phyloP scores from a whole-genome alignment of 2,797 vertebrate genomes.

The Eulemur albifrons region DNA sequence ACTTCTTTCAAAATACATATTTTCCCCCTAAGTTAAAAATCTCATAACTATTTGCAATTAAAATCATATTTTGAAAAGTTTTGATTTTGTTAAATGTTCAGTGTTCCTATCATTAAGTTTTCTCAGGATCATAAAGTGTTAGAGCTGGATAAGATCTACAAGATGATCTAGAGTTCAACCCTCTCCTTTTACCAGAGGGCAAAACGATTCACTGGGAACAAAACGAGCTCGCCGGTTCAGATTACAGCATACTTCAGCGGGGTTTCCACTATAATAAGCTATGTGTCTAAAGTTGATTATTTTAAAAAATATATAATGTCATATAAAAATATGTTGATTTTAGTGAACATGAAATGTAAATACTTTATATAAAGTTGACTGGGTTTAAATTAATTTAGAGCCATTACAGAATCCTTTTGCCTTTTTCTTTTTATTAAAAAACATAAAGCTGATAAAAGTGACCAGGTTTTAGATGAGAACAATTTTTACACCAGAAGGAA shows the following conservation, averaged over 20 bases:
- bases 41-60: background rate
- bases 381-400: background rate
- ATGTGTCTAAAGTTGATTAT: background rate
- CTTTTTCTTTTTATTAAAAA: constrained; percentile 12
- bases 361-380: background rate
- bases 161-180: background rate
- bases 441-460: constrained; percentile 27
- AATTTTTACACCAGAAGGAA: constrained; percentile 33
- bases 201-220: background rate
- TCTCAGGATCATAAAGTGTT: background rate
- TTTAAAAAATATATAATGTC: background rate
- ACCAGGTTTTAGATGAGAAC: constrained; percentile 29
- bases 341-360: background rate
- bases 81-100: constrained; percentile 26
- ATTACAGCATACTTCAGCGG: background rate
- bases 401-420: constrained; percentile 16
- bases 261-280: background rate
- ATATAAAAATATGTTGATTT: background rate
- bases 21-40: constrained; percentile 6
- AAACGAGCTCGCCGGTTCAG: background rate
- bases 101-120: background rate
- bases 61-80: constrained; percentile 35
- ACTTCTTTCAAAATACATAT: constrained; percentile 42
- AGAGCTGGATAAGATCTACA: background rate
- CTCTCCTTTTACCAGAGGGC: background rate